Evolutionary conservation across 2,888 invertebrate species (phyloP), one percentile per base, ranked within the genome.

Genomic region (Eilema sororculum): DNA sequence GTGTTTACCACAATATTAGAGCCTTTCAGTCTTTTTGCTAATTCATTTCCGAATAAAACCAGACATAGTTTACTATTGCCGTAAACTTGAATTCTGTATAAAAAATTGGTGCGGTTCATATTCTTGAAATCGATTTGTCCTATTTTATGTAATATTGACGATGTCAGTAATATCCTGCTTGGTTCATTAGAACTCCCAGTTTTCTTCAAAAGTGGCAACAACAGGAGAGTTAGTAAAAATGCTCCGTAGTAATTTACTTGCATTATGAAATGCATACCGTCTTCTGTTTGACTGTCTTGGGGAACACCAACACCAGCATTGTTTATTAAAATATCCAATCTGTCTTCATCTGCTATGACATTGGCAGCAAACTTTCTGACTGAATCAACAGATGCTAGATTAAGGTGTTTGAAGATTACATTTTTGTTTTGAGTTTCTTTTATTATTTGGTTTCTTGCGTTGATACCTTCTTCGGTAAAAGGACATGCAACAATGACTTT

Each of bases 181-280:
- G 97, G 96, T 0, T 96, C 95, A 0, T 96, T 96, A 8, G 77
- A 30, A 0, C 64, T 80, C 0, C 89, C 91, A 0, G 91, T 80
- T 83, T 96, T 96, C 87, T 97, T 97, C 76, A 98, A 83, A 52
- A 98, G 91, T 87, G 98, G 98, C 69, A 98, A 96, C 3, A 99
- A 95, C 13, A 99, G 96, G 85, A 98, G 97, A 0, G 99, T 98
- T 41, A 99, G 93, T 37, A 99, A 94, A 88, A 99, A 99, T 37
- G 98, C 98, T 0, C 99, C 99, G 89, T 97, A 98, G 84, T 98
- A 98, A 89, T 99, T 99, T 3, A 98, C 98, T 57, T 98, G 98
- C 97, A 98, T 98, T 12, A 98, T 98, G 76, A 97, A 91, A 87
- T 98, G 98, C 72, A 99, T 91, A 0, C 97, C 98, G 84, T 99